Base-by-base conservation (phyloP, 1,140 invertebrate species). In the Ostrea edulis region DNA sequence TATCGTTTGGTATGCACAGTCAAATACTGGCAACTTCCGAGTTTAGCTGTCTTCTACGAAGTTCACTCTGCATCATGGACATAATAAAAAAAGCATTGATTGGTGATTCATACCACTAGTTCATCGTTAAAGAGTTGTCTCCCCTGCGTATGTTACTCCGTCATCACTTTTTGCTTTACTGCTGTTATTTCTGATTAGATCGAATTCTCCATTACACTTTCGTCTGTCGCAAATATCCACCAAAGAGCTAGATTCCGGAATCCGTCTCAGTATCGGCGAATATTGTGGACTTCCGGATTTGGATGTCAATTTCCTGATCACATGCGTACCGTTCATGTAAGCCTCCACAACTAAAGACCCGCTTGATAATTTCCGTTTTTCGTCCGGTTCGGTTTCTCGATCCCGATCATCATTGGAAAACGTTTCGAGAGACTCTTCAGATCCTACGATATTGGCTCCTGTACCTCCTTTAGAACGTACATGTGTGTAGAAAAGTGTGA, bases 401-500 rank as follows among this genome's bases (percentile, higher is more conserved):
- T 81, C 77, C 12, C 84, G 87, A 55, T 86, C 89, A 62, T 90
- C 89, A 8, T 87, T 87, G 11, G 82, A 81, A 44, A 90, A 85
- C 52, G 87, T 71, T 55, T 55, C 84, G n/a, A 86, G 55, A 0
- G 84, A 81, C 54, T 87, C 87, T 44, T 83, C 84, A 12, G 65
- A 87, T 8, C 8, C 82, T 12, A 71, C 86, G 86, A 22, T 82
- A 68, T 51, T 82, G 87, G 65, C 87, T 68, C 52, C 91, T n/a
- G 53, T 68, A 11, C 86, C 89, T 25, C 90, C 86, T 8, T 93
- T 89, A 14, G 93, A 93, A 54, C 92, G 90, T 8, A 93, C 93
- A 89, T 94, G 93, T 5, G 93, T 91, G 85, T 94, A 94, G 86
- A 94, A 94, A 9, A 94, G 88, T 35, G 93, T 93, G 86, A 94